Evolutionary conservation across 2,888 invertebrate species (phyloP).

Genomic region (Oasisia sp.): DNA sequence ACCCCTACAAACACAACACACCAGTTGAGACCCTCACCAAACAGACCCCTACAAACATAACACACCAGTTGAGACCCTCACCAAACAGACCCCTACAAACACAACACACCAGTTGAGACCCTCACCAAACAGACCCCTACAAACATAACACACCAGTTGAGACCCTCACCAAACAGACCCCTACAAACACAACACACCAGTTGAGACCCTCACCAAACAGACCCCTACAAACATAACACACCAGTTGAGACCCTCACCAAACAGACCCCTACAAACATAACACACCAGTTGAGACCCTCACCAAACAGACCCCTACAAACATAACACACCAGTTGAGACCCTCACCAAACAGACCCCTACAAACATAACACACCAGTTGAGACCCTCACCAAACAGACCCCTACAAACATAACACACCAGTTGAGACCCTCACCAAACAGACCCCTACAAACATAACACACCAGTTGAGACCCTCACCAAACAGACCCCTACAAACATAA

Average conservation of each 20-base stretch:
- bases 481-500: too few relatives aligned
- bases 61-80: conserved; percentile 97
- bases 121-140: background rate
- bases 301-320: background rate
- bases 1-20: conserved; percentile 71
- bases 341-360: too few relatives aligned
- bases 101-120: background rate
- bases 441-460: background rate
- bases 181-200: too few relatives aligned
- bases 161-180: too few relatives aligned
- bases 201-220: too few relatives aligned
- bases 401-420: background rate
- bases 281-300: background rate
- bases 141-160: background rate
- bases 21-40: background rate
- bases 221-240: background rate
- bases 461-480: too few relatives aligned
- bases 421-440: background rate
- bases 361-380: too few relatives aligned
- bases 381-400: background rate
- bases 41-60: background rate
- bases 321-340: too few relatives aligned
- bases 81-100: conserved; percentile 84
- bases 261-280: background rate
- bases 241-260: too few relatives aligned